Evolutionary conservation across 2,113 vertebrate genomes (phyloP).

Genomic region (Etheostoma cragini): DNA sequence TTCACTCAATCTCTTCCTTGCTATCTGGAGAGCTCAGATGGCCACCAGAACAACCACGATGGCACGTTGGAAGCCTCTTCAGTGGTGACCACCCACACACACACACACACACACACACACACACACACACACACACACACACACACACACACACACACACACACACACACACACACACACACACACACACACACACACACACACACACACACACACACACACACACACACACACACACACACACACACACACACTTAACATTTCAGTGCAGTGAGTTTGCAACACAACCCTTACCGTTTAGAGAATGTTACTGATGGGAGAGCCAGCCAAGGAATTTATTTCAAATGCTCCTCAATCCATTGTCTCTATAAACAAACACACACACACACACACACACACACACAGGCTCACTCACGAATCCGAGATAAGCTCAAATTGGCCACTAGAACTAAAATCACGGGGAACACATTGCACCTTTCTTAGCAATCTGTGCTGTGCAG

Average conservation of each 20-base stretch:
- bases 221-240: too few species aligned
- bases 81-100: conserved; percentile 27
- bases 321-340: conserved; percentile 42
- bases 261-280: conserved; percentile 27
- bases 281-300: conserved; percentile 13
- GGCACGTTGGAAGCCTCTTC: conserved; percentile 49
- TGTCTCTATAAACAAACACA: conserved; percentile 39
- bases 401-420: conserved; percentile 18
- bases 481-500: conserved; percentile 73
- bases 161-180: conserved; percentile 13
- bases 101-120: conserved; percentile 3
- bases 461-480: conserved; percentile 73
- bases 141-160: conserved; percentile 7
- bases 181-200: background rate
- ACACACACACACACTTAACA: too few species aligned
- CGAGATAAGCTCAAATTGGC: conserved; percentile 64
- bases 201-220: background rate
- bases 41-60: conserved; percentile 68
- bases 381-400: background rate
- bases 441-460: conserved; percentile 55
- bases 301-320: conserved; percentile 39
- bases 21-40: conserved; percentile 68
- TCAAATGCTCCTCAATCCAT: conserved; percentile 32
- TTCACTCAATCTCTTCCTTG: conserved; percentile 54
- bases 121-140: conserved; percentile 17